Evolutionary conservation across 2,888 invertebrate genomes (phyloP).

Genomic region (Aphodius granarius): DNA sequence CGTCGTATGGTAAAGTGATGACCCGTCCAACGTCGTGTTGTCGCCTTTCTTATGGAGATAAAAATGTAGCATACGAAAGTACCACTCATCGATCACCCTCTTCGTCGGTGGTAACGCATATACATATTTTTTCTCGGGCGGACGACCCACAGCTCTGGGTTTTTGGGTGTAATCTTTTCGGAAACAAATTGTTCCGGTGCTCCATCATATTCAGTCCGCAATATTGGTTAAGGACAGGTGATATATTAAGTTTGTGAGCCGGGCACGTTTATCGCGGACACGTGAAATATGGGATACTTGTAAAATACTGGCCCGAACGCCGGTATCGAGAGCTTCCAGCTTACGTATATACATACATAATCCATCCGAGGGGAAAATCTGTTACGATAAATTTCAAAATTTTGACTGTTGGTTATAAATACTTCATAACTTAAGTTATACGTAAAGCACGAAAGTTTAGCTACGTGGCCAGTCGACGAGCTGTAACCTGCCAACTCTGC

Average conservation of each 20-base stretch:
- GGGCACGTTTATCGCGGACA: conserved; percentile 30
- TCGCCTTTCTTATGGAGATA: not conserved
- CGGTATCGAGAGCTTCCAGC: conserved; percentile 7
- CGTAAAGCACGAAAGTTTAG: no score
- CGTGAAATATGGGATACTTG: conserved; percentile 29
- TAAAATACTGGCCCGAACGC: conserved; percentile 19
- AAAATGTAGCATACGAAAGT: not conserved
- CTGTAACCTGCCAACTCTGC: no score
- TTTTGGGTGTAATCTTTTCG: conserved; percentile 32
- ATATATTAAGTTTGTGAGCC: conserved; percentile 37
- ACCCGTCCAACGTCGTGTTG: conserved; percentile 16
- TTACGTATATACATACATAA: conserved; percentile 3
- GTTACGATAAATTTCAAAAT: not conserved
- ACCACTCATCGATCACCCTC: not conserved
- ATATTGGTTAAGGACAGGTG: conserved; percentile 42
- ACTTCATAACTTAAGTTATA: not conserved
- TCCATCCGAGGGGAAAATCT: not conserved
- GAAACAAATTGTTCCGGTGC: conserved; percentile 41
- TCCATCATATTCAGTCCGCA: conserved; percentile 39
- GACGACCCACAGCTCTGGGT: no score
- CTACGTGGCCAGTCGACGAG: no score
- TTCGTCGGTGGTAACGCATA: conserved; percentile 2
- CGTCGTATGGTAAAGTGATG: not conserved
- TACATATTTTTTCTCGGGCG: conserved; percentile 8
- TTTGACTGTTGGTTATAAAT: not conserved